Base-by-base conservation (phyloP, 2,113 vertebrate genomes). In the Grantiella picta region DNA sequence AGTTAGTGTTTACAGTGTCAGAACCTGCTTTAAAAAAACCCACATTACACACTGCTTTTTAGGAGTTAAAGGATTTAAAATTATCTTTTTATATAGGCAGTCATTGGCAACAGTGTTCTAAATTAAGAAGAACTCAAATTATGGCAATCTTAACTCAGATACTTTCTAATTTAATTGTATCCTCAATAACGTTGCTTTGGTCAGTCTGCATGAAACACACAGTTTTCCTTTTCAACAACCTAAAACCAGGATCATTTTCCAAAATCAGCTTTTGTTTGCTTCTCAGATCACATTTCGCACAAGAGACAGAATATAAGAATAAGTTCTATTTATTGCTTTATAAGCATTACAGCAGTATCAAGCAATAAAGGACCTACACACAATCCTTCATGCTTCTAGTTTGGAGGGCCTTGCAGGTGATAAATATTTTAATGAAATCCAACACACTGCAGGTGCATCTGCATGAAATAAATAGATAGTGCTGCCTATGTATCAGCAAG, bases 381-480 rank as follows among this genome's bases (percentile, higher is more conserved):
- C 19, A 24, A 53, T 19, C 57, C 61, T 82, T 40, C 52, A 50
- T 28, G 47, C 28, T 71, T 91, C 31, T 59, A 21, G 35, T 80
- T 2, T 77, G 35, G 59, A 94, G 90, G 56, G 15, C 22, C 38
- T 77, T 94, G 36, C 61, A 88, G 63, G n/a, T 88, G 60, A 88
- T 64, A 73, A 93, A 66, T 54, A 86, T 80, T 95, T 95, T 60
- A 94, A 90, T n/a, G 59, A 56, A 93, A 91, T 18, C 15, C 50
- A 73, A 72, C 63, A 86, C 38, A 47, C 33, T 73, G 36, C 54
- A 91, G 59, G 23, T n/a, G 16, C 53, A 79, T 47, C 33, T 91
- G 61, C 77, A 50, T 24, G 31, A 87, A 89, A 77, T n/a, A 27
- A 89, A 79, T 1, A 54, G 23, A 70, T 8, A 79, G 49, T 14